Evolutionary conservation across 2,113 vertebrate species (phyloP), one percentile per base, ranked within the genome.

Genomic region (Eulacestoma nigropectus): DNA sequence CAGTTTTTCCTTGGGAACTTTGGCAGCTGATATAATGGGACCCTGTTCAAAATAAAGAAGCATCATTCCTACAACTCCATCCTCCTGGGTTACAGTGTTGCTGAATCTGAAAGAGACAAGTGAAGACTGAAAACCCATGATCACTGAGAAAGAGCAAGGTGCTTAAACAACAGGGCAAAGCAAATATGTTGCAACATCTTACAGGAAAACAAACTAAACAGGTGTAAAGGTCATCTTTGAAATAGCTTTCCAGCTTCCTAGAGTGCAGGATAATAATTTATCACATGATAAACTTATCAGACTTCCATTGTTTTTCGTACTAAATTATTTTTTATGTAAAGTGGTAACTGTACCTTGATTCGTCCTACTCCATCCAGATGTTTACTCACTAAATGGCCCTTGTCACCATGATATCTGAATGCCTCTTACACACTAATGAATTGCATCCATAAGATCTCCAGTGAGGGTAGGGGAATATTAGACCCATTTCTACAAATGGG

Each of bases 401-500:
- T 80, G 42, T 91, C 78, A 77, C 79, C 63, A 16, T n/a, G 50
- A 37, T 47, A 46, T 75, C 64, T 49, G 76, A 86, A 91, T 60
- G 73, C 20, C 32, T 93, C 78, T 74, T 23, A 53, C 33, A 74
- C 50, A 73, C 35, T 78, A 86, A 94, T 78, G 33, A 74, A 81
- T 90, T 91, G 55, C 33, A 93, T 92, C 82, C 72, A 30, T 47
- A 78, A 74, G 17, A 74, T 88, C 82, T 88, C 68, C 60, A 88
- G 52, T 46, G 79, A 75, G 52, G 37, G 32, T 1, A 90, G 18
- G 20, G 47, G 37, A 95, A 77, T 81, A 81, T 90, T 67, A 88
- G 16, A 30, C 68, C 56, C 35, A 68, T 89, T 90, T 87, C 65
- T 81, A 84, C 29, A 81, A 80, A 93, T 53, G 25, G 33, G 39